Evolutionary conservation across 2,113 vertebrate genomes (phyloP).

Genomic region (Pangasianodon gigas): DNA sequence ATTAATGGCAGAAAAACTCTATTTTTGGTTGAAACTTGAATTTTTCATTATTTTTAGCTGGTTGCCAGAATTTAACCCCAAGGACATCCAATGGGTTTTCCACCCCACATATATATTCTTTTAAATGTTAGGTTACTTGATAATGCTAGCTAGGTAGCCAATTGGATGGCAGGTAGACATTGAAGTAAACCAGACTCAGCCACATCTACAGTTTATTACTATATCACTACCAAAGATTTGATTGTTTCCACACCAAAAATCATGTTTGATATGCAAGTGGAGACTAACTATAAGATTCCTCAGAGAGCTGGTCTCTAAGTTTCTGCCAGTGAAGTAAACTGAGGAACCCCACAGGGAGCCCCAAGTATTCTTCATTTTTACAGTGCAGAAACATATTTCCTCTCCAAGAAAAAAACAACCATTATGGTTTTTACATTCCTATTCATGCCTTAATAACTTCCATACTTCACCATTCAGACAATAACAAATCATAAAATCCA

Average conservation of each 20-base stretch:
- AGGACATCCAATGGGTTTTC: not conserved
- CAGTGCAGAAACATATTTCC: not conserved
- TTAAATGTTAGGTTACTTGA: not conserved
- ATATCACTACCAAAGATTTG: slow-evolving; percentile 4
- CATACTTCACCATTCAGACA: slow-evolving; percentile 30
- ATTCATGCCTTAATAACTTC: slow-evolving; percentile 9
- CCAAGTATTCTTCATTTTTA: slow-evolving; percentile 28
- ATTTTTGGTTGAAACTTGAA: too few relatives aligned
- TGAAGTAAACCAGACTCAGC: slow-evolving; percentile 7
- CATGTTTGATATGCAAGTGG: not conserved
- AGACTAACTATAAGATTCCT: not conserved
- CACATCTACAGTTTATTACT: not conserved
- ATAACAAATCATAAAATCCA: slow-evolving; percentile 36
- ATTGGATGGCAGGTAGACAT: not conserved
- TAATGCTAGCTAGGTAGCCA: not conserved
- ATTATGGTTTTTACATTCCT: slow-evolving; percentile 13
- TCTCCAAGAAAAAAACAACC: slow-evolving; percentile 6
- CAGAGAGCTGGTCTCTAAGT: not conserved
- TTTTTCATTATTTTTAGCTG: not conserved
- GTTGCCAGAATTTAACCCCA: not conserved
- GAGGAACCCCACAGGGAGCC: slow-evolving; percentile 1
- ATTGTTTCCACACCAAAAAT: not conserved
- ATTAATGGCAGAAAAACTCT: too few relatives aligned
- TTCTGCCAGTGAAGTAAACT: slow-evolving; percentile 21
- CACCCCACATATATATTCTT: not conserved